These are phyloP conservation scores for Nomada flava DNA, from an alignment of 2,888 invertebrate species.

Conservation along the genomic window DNA sequence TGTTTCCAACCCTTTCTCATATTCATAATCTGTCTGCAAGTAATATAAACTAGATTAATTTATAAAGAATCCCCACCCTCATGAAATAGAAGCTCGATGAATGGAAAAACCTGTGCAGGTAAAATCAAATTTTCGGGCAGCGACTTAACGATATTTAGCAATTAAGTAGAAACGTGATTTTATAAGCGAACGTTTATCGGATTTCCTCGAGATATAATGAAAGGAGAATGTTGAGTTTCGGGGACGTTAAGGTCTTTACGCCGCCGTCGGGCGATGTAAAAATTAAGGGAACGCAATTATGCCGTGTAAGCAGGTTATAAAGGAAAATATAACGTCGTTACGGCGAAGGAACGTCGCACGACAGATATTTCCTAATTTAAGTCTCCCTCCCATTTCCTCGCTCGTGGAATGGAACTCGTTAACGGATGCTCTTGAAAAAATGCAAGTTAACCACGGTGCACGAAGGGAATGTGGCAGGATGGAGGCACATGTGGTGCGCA, in stretches of 20 bases:
- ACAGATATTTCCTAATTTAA: slow-evolving; percentile 49
- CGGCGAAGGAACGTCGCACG: slow-evolving; percentile 12
- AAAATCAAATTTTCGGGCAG: too few relatives aligned
- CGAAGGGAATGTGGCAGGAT: slow-evolving; percentile 17
- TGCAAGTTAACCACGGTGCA: slow-evolving; percentile 28
- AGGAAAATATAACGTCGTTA: slow-evolving; percentile 36
- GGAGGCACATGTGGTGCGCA: slow-evolving; percentile 8
- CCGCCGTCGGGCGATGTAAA: slow-evolving; percentile 12
- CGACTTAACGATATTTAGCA: too few relatives aligned
- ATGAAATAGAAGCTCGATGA: neutral
- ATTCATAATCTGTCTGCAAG: too few relatives aligned
- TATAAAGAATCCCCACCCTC: neutral
- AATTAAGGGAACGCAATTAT: slow-evolving; percentile 24
- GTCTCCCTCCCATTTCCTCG: neutral
- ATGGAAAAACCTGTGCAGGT: too few relatives aligned
- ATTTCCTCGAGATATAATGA: neutral
- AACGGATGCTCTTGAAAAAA: slow-evolving; percentile 21
- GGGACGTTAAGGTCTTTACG: neutral
- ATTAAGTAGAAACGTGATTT: neutral
- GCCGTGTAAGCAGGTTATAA: slow-evolving; percentile 27
- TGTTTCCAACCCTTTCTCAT: too few relatives aligned
- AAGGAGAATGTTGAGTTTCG: neutral
- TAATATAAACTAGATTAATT: neutral
- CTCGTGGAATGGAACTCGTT: neutral
- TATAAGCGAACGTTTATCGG: neutral